Conservation (phyloP, 2,797 vertebrate species). For the Catamblyrhynchus diadema region DNA sequence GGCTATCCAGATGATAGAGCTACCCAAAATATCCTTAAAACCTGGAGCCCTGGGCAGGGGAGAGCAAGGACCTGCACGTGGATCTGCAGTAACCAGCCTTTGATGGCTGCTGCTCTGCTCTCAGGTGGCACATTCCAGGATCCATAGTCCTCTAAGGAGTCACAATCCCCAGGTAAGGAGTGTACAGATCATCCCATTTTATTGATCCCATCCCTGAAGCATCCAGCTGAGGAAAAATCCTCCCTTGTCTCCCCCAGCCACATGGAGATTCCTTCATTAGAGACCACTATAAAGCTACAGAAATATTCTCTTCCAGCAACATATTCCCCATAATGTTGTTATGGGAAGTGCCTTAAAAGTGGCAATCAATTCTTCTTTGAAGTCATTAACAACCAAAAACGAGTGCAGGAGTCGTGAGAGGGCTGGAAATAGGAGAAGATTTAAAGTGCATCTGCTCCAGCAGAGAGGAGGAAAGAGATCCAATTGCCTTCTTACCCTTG, state of each 20-base stretch:
- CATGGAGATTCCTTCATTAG: neutral
- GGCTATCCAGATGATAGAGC: neutral
- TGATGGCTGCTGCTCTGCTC: neutral
- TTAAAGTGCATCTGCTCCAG: slow-evolving; percentile 13
- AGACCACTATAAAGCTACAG: neutral
- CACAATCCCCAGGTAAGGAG: neutral
- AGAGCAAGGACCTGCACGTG: neutral
- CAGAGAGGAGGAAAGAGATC: slow-evolving; percentile 26
- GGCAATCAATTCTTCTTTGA: slow-evolving; percentile 14
- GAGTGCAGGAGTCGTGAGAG: neutral
- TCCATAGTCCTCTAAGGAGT: neutral
- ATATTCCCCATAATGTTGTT: neutral
- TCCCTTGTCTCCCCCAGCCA: neutral
- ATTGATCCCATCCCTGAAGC: neutral
- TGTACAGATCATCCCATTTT: neutral
- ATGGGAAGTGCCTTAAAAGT: slow-evolving; percentile 16
- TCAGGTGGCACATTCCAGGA: neutral
- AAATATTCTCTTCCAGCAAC: neutral
- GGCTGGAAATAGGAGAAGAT: neutral
- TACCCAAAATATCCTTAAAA: neutral
- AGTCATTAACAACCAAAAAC: slow-evolving; percentile 5
- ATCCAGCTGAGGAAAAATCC: neutral
- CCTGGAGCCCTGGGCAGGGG: neutral
- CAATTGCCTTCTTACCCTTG: slow-evolving; percentile 13
- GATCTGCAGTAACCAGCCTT: neutral